These are phyloP conservation scores for Schizaphis graminum DNA, from an alignment of 2,888 invertebrate genomes.

Conservation along the genomic window DNA sequence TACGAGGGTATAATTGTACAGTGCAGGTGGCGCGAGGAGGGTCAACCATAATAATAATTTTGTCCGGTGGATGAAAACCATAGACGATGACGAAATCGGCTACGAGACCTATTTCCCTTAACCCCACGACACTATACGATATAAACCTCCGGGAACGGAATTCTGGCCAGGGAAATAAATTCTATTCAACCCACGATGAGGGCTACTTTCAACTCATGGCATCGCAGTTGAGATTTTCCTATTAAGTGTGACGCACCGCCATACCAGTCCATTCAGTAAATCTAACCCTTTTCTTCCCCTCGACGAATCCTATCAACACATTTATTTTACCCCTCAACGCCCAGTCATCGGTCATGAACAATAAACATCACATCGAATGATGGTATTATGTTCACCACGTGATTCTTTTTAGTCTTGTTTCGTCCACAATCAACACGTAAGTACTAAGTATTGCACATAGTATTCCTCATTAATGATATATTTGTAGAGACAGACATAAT, in stretches of 20 bases:
- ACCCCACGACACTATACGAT: neutral
- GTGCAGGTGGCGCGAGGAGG: neutral
- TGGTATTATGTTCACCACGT: neutral
- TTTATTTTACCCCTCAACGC: neutral
- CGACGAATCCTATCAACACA: neutral
- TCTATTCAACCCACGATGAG: neutral
- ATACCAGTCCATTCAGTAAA: neutral
- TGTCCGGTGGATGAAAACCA: neutral
- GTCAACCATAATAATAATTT: neutral
- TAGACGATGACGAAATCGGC: neutral
- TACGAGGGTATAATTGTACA: neutral
- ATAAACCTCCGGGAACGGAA: neutral
- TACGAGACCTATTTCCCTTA: neutral
- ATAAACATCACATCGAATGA: neutral
- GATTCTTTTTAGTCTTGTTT: neutral
- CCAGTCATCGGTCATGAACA: neutral
- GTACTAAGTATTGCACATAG: too few species aligned
- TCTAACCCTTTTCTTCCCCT: neutral
- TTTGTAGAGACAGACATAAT: too few species aligned
- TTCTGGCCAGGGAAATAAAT: neutral
- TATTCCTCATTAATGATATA: too few species aligned
- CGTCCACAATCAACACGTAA: neutral
- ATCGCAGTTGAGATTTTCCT: neutral
- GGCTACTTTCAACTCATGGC: neutral
- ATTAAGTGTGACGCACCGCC: neutral